phyloP scores from a whole-genome alignment of 2,797 vertebrate species.

The Lepus townsendii region DNA sequence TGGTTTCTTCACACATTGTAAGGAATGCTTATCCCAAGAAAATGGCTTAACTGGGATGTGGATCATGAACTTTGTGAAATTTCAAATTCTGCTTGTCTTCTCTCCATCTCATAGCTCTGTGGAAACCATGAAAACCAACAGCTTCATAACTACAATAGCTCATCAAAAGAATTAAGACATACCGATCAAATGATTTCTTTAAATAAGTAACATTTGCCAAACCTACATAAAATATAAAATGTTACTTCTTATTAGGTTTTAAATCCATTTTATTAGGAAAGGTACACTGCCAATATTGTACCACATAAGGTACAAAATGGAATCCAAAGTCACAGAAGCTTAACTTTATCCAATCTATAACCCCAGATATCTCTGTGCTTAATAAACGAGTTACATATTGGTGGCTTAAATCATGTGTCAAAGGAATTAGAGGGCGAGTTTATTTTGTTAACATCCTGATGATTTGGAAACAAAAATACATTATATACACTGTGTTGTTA shows the following conservation, averaged over 20 bases:
- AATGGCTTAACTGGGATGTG: not conserved
- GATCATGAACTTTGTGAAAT: not conserved
- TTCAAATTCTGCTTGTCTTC: not conserved
- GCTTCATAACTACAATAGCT: not conserved
- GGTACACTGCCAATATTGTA: not conserved
- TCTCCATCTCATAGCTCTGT: not conserved
- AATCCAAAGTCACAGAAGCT: not conserved
- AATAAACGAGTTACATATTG: not conserved
- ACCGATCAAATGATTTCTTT: not conserved
- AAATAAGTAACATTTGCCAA: not conserved
- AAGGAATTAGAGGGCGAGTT: conserved; percentile 40
- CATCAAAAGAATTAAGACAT: not conserved
- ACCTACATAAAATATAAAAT: not conserved
- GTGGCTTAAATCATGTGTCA: not conserved
- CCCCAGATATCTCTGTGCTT: not conserved
- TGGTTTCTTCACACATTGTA: not conserved
- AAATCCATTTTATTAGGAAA: not conserved
- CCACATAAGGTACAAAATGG: not conserved
- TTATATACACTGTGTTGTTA: conserved; percentile 44
- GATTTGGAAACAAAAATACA: conserved; percentile 27
- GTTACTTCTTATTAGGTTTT: not conserved
- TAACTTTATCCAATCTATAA: not conserved
- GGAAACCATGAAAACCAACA: not conserved
- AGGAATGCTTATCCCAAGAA: not conserved
- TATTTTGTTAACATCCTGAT: conserved; percentile 12